These are phyloP conservation scores for Dorcus hopei DNA, from an alignment of 2,888 invertebrate species.

Conservation along the genomic window DNA sequence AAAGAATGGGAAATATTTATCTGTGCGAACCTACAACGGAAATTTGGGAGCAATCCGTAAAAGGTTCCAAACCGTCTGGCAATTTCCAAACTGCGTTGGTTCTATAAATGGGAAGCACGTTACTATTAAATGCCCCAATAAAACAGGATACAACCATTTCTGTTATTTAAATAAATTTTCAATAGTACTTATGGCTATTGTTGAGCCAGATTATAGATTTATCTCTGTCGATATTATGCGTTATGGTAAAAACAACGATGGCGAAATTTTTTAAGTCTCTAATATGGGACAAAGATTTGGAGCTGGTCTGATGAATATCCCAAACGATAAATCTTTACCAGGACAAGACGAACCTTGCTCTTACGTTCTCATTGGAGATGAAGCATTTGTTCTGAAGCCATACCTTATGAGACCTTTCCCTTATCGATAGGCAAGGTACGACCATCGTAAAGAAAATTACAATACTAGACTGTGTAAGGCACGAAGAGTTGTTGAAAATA, in stretches of 20 bases:
- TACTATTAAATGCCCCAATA: too few species aligned
- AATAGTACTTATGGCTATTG: conserved; percentile 4
- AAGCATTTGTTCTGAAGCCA: conserved; percentile 18
- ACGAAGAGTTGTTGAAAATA: too few species aligned
- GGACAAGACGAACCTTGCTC: neutral
- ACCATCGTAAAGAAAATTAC: too few species aligned
- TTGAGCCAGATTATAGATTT: conserved; percentile 6
- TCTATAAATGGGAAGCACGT: too few species aligned
- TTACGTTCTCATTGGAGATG: conserved; percentile 8
- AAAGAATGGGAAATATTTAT: conserved; percentile 14
- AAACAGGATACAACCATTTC: too few species aligned
- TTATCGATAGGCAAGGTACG: too few species aligned
- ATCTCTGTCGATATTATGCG: neutral
- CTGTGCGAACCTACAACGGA: neutral
- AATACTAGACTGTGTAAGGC: too few species aligned
- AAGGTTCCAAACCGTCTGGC: neutral
- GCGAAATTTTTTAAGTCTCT: neutral
- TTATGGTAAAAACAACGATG: neutral
- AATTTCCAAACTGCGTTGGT: conserved; percentile 4
- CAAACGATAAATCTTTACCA: neutral
- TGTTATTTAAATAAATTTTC: neutral
- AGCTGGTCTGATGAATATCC: conserved; percentile 5
- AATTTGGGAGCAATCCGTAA: neutral
- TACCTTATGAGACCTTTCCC: conserved; percentile 5
- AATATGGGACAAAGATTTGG: conserved; percentile 6